Conservation (phyloP, 2,113 vertebrate genomes). For the Megaleporinus macrocephalus region DNA sequence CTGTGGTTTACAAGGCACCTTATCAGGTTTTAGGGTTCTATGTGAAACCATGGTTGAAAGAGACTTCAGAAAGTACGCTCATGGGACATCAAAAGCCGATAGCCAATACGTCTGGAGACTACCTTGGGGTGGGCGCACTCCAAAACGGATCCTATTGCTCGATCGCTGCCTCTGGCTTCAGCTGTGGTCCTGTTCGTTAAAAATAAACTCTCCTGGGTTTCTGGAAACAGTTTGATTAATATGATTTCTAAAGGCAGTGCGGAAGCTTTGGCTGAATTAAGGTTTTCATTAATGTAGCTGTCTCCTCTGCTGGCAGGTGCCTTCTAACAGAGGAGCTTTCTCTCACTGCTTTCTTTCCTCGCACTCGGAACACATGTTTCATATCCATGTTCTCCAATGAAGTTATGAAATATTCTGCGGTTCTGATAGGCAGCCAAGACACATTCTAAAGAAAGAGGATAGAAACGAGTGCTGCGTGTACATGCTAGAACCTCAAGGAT, state of each 20-base stretch:
- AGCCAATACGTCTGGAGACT: slow-evolving; percentile 36
- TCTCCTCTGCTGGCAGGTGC: slow-evolving; percentile 50
- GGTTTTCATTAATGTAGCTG: slow-evolving; percentile 41
- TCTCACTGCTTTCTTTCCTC: slow-evolving; percentile 19
- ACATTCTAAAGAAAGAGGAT: slow-evolving; percentile 10
- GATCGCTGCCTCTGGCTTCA: slow-evolving; percentile 20
- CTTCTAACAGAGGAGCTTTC: slow-evolving; percentile 33
- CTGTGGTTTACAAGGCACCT: slow-evolving; percentile 33
- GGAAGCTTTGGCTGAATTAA: slow-evolving; percentile 34
- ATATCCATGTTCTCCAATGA: slow-evolving; percentile 36
- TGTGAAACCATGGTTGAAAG: slow-evolving; percentile 23
- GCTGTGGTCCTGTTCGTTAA: slow-evolving; percentile 39
- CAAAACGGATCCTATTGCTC: slow-evolving; percentile 35
- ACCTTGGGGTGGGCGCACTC: slow-evolving; percentile 9
- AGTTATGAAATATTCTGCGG: slow-evolving; percentile 48
- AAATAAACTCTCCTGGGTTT: slow-evolving; percentile 41
- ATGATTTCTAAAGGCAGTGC: slow-evolving; percentile 28
- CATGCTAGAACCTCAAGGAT: slow-evolving; percentile 35
- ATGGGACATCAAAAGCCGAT: slow-evolving; percentile 16
- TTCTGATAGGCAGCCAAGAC: slow-evolving; percentile 37
- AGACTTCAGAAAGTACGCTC: slow-evolving; percentile 31
- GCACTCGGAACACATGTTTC: slow-evolving; percentile 49
- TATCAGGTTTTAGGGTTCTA: slow-evolving; percentile 15
- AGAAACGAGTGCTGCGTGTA: slow-evolving; percentile 26
- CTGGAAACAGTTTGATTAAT: slow-evolving; percentile 41